These are phyloP conservation scores for Maccullochella peelii DNA, from an alignment of 2,113 vertebrate genomes.

Conservation along the genomic window DNA sequence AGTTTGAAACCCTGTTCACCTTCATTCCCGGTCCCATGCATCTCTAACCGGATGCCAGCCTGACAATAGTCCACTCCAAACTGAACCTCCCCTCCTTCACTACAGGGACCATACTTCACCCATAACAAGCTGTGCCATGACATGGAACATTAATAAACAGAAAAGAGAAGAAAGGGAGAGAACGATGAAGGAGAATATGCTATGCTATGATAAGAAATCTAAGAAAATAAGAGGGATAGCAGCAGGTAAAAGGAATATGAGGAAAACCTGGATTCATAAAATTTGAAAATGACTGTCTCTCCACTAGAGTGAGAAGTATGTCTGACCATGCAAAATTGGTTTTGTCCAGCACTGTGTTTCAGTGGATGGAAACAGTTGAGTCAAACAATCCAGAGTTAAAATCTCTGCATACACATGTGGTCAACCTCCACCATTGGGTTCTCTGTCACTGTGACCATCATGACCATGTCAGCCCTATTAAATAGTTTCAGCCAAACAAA, in stretches of 20 bases:
- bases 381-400: background rate
- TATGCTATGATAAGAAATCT: background rate
- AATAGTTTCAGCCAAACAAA: conserved; percentile 2
- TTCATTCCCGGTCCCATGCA: too few relatives aligned
- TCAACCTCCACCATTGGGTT: background rate
- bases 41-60: too few relatives aligned
- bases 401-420: background rate
- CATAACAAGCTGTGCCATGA: conserved; percentile 37
- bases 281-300: background rate
- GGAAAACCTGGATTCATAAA: background rate
- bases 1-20: too few relatives aligned
- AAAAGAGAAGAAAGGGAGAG: background rate
- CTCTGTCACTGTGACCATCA: background rate
- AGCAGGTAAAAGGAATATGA: background rate
- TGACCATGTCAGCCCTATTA: background rate
- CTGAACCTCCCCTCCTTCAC: too few relatives aligned
- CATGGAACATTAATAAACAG: conserved; percentile 35
- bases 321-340: background rate
- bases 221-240: background rate
- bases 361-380: conserved; percentile 9
- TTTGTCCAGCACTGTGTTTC: background rate
- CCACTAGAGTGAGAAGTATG: background rate
- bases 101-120: conserved; percentile 48
- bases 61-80: too few relatives aligned
- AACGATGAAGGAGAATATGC: background rate